A percentile compares a stretch with the other conserved stretches of the same genome.
Conservation (phyloP, 2,113 vertebrate species). For the Lanius ludovicianus region DNA sequence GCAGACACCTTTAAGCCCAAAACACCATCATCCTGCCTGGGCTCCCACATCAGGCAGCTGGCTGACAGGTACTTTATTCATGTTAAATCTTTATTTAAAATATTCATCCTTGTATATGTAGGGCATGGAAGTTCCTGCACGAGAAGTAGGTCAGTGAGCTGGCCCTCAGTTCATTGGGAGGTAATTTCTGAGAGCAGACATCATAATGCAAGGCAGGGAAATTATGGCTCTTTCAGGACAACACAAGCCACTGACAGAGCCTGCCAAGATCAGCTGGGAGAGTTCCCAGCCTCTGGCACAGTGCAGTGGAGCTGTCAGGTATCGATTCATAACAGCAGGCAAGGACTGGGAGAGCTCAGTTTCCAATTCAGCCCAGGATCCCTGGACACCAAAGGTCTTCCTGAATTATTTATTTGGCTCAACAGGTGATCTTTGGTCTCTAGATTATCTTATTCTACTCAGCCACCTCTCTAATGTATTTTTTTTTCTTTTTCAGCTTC, state of each 20-base stretch:
- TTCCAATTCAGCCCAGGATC: background rate
- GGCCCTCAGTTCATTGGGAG: background rate
- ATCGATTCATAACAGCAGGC: background rate
- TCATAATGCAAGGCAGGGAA: background rate
- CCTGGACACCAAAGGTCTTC: background rate
- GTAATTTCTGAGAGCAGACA: background rate
- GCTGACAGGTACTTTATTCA: background rate
- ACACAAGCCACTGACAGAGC: background rate
- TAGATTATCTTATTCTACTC: background rate
- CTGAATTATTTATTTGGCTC: constrained; percentile 29
- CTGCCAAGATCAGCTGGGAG: background rate
- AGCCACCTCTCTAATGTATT: background rate
- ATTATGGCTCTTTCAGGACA: background rate
- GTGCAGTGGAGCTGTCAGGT: background rate
- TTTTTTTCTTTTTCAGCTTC: background rate
- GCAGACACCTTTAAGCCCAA: background rate
- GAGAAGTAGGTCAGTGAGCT: background rate
- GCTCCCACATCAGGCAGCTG: background rate
- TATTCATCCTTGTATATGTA: background rate
- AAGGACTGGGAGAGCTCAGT: background rate
- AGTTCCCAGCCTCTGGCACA: background rate
- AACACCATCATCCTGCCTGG: background rate
- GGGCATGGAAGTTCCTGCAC: background rate
- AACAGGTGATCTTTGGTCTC: background rate
- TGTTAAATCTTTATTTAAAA: background rate